These are phyloP conservation scores for Thymelicus sylvestris DNA, from an alignment of 2,888 invertebrate genomes.

Conservation along the genomic window DNA sequence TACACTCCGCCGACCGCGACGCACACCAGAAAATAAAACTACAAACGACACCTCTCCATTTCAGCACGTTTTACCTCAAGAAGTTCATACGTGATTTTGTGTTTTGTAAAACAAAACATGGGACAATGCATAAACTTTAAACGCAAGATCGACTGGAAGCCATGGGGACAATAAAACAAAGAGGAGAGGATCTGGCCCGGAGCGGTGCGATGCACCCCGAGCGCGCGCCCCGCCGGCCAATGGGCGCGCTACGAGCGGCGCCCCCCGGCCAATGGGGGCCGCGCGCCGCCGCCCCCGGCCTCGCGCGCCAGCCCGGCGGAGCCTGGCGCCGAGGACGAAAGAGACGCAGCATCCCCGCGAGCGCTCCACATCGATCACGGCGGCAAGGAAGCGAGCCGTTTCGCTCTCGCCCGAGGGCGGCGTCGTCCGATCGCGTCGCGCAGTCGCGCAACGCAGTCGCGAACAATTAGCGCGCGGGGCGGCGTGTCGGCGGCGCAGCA, in stretches of 20 bases:
- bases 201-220: conserved; percentile 59
- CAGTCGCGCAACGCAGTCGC: conserved; percentile 81
- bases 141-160: conserved; percentile 82
- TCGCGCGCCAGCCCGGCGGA: conserved; percentile 41
- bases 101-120: conserved; percentile 82
- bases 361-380: conserved; percentile 80
- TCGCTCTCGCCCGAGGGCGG: conserved; percentile 75
- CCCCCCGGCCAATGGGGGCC: conserved; percentile 50
- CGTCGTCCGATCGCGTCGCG: conserved; percentile 72
- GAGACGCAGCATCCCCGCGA: conserved; percentile 77
- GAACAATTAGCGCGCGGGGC: conserved; percentile 81
- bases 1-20: conserved; percentile 42
- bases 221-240: conserved; percentile 49
- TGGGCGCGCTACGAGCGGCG: conserved; percentile 42
- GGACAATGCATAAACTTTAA: conserved; percentile 84
- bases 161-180: conserved; percentile 84
- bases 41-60: conserved; percentile 63
- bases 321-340: conserved; percentile 59
- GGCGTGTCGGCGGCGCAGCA: conserved; percentile 71
- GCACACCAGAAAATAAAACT: conserved; percentile 57
- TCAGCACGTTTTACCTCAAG: conserved; percentile 72
- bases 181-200: conserved; percentile 76
- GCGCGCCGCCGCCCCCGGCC: conserved; percentile 48
- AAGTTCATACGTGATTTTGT: conserved; percentile 79
- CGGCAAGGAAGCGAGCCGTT: conserved; percentile 72